Base-by-base conservation (phyloP, 1,140 invertebrate genomes). In the Frieseomelitta varia region DNA sequence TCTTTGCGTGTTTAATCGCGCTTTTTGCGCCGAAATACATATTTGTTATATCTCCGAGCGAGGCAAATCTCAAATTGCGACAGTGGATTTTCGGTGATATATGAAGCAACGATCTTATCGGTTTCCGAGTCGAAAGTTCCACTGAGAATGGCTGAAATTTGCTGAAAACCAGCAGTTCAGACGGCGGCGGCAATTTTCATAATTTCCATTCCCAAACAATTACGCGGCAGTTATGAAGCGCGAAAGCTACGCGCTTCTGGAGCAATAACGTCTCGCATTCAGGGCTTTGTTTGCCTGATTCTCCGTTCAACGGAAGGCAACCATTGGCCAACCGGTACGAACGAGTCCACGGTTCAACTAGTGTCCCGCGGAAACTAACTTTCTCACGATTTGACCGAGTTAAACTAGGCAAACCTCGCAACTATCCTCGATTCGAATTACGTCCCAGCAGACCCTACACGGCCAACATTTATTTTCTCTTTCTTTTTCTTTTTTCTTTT, bases 281-380 rank as follows among this genome's bases (percentile, higher is more conserved):
- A 27, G 30, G 69, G 27, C 27, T 15, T 30, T 63, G 69, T 53
- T 12, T 63, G n/a, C 56, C 8, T 63, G 56, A 63, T 73, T 81
- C 63, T 73, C 69, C 65, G 34, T 81, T 47, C 19, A 65, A 51
- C 58, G 4, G 61, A 67, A 81, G 53, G 61, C 39, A 19, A 55
- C 72, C 53, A 61, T 61, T 24, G 53, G 39, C 63, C 19, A 65
- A 1, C 51, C 30, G 1, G 53, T 47, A 51, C 10, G 63, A 55
- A 68, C 65, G 58, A 34, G 53, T 53, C 21, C 17, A 39, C 51
- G 69, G 39, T 83, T 77, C 34, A 56, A 68, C 73, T 34, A 56
- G 53, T 69, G 53, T 77, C 63, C n/a, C 63, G 21, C 55, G 39
- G 81, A 82, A 76, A 82, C 63, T 82, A 77, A 82, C 63, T 82